phyloP scores from a whole-genome alignment of 64 coral and sea anemone species.

The Anthopleura sola region DNA sequence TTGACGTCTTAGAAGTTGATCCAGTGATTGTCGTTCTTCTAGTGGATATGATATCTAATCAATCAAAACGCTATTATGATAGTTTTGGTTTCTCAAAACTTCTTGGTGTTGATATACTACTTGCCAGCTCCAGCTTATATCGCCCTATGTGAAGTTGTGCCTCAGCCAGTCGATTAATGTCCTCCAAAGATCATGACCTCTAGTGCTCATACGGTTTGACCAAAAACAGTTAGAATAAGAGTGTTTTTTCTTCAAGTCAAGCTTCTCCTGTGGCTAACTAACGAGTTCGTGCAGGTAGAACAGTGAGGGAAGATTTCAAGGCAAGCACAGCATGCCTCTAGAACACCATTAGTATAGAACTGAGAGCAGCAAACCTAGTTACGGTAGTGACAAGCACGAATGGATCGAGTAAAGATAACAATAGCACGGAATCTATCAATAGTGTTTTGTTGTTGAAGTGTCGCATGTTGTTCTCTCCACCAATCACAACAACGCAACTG shows the following conservation, averaged over 20 bases:
- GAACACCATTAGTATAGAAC: background rate
- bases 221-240: background rate
- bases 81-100: background rate
- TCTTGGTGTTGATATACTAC: background rate
- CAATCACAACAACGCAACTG: background rate
- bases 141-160: background rate
- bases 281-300: background rate
- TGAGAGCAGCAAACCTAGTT: background rate
- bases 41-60: too few species aligned
- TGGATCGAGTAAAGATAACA: background rate
- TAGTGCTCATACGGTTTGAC: background rate
- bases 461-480: background rate
- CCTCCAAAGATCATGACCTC: background rate
- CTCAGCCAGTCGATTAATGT: background rate
- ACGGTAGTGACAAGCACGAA: background rate
- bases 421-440: background rate
- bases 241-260: background rate
- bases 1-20: too few species aligned
- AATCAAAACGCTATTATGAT: background rate
- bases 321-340: too few species aligned
- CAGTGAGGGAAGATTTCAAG: background rate
- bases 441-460: background rate
- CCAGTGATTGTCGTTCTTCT: too few species aligned
- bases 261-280: background rate
- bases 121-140: background rate